Evolutionary conservation across 2,797 vertebrate species (phyloP).

Genomic region (Sebastes diploproa): DNA sequence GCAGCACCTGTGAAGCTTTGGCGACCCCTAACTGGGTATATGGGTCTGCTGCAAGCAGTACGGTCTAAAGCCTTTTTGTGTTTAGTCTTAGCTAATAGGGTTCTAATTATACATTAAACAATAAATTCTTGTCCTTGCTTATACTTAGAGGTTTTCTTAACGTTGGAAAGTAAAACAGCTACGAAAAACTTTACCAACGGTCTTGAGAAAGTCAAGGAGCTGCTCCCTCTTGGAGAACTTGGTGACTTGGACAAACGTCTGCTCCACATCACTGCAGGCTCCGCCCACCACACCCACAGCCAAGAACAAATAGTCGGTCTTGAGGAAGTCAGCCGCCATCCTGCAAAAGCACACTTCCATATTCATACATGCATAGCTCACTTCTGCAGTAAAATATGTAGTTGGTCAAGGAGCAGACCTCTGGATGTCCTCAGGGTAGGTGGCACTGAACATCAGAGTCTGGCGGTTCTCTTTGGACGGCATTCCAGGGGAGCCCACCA

Average conservation of each 20-base stretch:
- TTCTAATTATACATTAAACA: not conserved
- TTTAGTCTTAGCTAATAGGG: not conserved
- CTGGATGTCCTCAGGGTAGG: constrained; percentile 92
- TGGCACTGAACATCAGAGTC: constrained; percentile 97
- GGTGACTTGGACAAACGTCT: constrained; percentile 86
- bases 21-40: not conserved
- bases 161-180: no score
- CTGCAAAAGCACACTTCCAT: constrained; percentile 63
- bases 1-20: not conserved
- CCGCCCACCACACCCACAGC: constrained; percentile 92
- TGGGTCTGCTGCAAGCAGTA: not conserved
- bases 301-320: constrained; percentile 90
- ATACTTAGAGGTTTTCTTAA: no score
- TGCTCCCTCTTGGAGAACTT: constrained; percentile 89
- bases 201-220: constrained; percentile 87
- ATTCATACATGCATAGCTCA: accelerated
- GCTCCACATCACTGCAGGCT: constrained; percentile 93
- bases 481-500: constrained; percentile 88
- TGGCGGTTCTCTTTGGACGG: constrained; percentile 89
- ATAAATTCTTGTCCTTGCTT: not conserved
- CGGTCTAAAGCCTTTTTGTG: not conserved
- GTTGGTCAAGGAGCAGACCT: constrained; percentile 69
- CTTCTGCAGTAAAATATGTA: accelerated
- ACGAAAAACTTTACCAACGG: constrained; percentile 78
- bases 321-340: constrained; percentile 90